Base-by-base conservation (phyloP, 1,140 invertebrate genomes). In the Brachionus calyciflorus region DNA sequence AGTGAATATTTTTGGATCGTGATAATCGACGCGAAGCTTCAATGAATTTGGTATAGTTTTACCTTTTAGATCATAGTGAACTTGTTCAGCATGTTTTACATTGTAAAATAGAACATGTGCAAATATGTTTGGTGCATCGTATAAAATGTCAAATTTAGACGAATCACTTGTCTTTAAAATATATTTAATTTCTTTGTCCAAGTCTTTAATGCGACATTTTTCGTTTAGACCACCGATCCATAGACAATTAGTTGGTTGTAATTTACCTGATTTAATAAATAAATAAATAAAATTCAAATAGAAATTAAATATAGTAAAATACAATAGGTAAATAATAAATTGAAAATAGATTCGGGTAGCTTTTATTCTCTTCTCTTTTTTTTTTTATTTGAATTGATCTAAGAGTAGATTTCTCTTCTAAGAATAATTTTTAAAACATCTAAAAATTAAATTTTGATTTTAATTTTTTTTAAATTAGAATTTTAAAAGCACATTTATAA, bases 1-100 rank as follows among this genome's bases (percentile, higher is more conserved):
- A n/a, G n/a, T 49, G 37, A 73, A 73, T 5, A 41, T 49, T 41
- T 73, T 73, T n/a, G 69, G 69, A n/a, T 73, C 69, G 24, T 51
- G 46, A 41, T 41, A 73, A 24, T 73, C 69, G 10, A 73, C 40
- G n/a, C 69, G 44, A 3, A 73, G 46, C 14, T 41, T 49, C 12
- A 51, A 44, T 1, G 44, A 51, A 28, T 30, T 24, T 7, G 46
- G 17, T 9, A 73, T 5, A 4, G 1, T 73, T 30, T 73, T 73
- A 12, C 37, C 37, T 10, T 46, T 26, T 33, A 73, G 21, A 4
- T 55, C 30, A 33, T 14, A 73, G 2, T 46, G 69, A 0, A 49
- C 46, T 24, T 73, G 28, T 28, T 73, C 69, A 17, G 69, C 69
- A 55, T 73, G 46, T 9, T 41, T 40, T 12, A 55, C 69, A 48